These are phyloP conservation scores for Hypercompe scribonia DNA, from an alignment of 2,888 invertebrate species.

Conservation along the genomic window DNA sequence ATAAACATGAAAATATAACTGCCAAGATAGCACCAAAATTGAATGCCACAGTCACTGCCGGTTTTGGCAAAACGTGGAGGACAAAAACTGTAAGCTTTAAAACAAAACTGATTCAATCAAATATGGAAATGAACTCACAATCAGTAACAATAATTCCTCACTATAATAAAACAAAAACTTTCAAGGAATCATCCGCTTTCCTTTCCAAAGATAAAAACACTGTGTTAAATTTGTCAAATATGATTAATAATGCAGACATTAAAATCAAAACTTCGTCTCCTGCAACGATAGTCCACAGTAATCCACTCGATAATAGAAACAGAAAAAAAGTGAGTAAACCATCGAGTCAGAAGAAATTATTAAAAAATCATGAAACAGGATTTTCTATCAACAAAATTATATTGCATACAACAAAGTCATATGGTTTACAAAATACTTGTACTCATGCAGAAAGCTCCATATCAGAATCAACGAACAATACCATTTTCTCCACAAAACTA, in stretches of 20 bases:
- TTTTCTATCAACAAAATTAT: background rate
- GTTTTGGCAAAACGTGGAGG: background rate
- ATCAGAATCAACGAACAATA: background rate
- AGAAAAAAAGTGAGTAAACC: background rate
- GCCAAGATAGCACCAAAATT: background rate
- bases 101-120: background rate
- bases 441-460: background rate
- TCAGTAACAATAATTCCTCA: background rate
- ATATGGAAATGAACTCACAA: background rate
- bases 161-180: background rate
- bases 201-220: background rate
- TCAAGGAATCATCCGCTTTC: background rate
- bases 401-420: background rate
- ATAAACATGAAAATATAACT: background rate
- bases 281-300: background rate
- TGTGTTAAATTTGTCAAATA: background rate
- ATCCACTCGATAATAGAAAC: background rate
- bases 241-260: background rate
- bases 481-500: background rate
- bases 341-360: background rate
- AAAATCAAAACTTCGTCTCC: background rate
- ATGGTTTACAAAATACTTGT: background rate
- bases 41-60: background rate
- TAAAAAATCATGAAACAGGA: background rate
- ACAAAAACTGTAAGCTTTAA: background rate